Percentiles rank a stretch among this genome's conserved stretches.
phyloP scores from a whole-genome alignment of 2,888 invertebrate species.

The Conistra vaccinii region DNA sequence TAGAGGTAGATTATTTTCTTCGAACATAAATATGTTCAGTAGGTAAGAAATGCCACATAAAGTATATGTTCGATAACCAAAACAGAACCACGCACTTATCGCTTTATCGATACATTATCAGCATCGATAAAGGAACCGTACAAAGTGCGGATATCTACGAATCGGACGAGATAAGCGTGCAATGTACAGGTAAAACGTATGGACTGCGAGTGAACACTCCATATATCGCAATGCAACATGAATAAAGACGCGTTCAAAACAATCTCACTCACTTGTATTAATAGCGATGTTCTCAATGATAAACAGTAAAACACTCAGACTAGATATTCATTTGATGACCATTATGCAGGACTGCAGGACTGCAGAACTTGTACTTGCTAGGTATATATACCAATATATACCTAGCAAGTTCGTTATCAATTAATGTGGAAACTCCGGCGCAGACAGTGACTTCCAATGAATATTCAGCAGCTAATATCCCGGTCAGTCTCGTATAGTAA shows the following conservation, averaged over 20 bases:
- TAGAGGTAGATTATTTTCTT: slow-evolving; percentile 37
- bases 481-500: slow-evolving; percentile 23
- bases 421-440: slow-evolving; percentile 25
- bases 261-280: slow-evolving; percentile 39
- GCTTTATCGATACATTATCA: slow-evolving; percentile 74
- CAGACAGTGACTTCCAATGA: slow-evolving; percentile 19
- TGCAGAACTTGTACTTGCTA: no score
- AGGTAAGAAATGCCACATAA: slow-evolving; percentile 38
- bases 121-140: slow-evolving; percentile 76
- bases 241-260: slow-evolving; percentile 52
- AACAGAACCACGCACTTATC: slow-evolving; percentile 72
- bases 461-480: slow-evolving; percentile 43
- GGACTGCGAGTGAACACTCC: slow-evolving; percentile 29
- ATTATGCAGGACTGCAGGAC: neutral
- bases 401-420: slow-evolving; percentile 10
- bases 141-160: slow-evolving; percentile 73
- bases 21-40: slow-evolving; percentile 36
- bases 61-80: slow-evolving; percentile 70
- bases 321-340: slow-evolving; percentile 15
- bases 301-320: slow-evolving; percentile 14
- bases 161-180: slow-evolving; percentile 70
- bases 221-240: slow-evolving; percentile 45
- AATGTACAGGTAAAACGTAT: slow-evolving; percentile 52
- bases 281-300: slow-evolving; percentile 36
- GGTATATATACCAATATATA: no score